Conservation (phyloP, 2,113 vertebrate species). For the Potamarius usumacintae region DNA sequence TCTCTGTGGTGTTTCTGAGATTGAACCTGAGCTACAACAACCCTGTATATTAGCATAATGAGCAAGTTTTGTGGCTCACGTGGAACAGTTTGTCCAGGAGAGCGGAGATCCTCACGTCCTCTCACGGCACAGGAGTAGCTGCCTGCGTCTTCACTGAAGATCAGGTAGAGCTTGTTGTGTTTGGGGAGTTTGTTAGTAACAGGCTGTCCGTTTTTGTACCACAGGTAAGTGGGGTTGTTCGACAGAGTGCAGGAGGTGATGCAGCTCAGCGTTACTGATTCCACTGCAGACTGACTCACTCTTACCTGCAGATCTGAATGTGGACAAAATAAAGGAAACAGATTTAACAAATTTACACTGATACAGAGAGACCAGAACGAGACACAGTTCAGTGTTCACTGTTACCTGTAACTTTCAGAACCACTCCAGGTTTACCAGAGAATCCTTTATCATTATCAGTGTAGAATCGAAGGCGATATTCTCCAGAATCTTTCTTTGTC, state of each 20-base stretch:
- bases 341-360: not conserved
- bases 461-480: not conserved
- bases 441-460: too few relatives aligned
- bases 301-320: slow-evolving; percentile 7
- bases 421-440: not conserved
- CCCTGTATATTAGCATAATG: not conserved
- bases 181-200: not conserved
- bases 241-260: slow-evolving; percentile 26
- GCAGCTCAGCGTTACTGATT: slow-evolving; percentile 10
- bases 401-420: slow-evolving; percentile 11
- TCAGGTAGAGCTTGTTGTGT: slow-evolving; percentile 15
- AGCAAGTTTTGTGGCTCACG: not conserved
- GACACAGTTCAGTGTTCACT: not conserved
- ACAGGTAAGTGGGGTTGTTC: not conserved
- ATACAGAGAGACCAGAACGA: not conserved
- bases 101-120: slow-evolving; percentile 13
- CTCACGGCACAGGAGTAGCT: slow-evolving; percentile 7
- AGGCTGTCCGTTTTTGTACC: slow-evolving; percentile 7
- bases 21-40: too few relatives aligned
- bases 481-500: not conserved
- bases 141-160: not conserved
- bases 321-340: not conserved
- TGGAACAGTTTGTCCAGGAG: not conserved
- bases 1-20: not conserved
- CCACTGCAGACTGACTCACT: not conserved